Base-by-base conservation (phyloP, 1,140 invertebrate genomes). In the Gryllus bimaculatus region DNA sequence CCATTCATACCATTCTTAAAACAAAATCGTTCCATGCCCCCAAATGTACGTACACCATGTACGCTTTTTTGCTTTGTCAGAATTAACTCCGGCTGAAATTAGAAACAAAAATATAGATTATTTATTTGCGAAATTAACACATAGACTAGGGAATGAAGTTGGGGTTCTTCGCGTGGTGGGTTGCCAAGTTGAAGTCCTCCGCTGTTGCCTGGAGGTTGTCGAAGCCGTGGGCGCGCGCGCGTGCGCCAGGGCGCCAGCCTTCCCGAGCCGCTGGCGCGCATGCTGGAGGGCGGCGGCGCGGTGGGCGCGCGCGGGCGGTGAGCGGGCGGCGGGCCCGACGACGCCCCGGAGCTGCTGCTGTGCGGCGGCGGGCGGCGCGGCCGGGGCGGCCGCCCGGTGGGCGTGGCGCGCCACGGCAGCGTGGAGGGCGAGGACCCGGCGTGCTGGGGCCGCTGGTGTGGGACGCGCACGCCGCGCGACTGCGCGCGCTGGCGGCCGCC, bases 401-500 rank as follows among this genome's bases (percentile, higher is more conserved):
- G 26, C 48, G 54, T 77, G 5, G 47, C 76, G 12, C 49, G 77
- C 15, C 77, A 75, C 49, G 74, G 76, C 79, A 79, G 73, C 76
- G 54, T 77, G 73, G 77, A 78, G 79, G 80, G 82, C 8, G 90
- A 90, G 81, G 93, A 95, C 87, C 93, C 93, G 1, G 93, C n/a
- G 91, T 94, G n/a, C 88, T 95, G 47, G 93, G 93, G 0, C 94
- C 94, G 0, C 86, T 94, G 74, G 93, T 94, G 7, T 95, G 93
- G 93, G 91, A 94, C 84, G 84, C 20, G n/a, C 77, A 49, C 48
- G 77, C 49, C 21, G 77, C 49, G 1, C 74, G 74, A 7, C 74
- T 66, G 54, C 54, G 54, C 10, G 54, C 54, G 2, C 7, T 66
- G 10, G 54, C 54, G 54, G 10, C 26, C 2, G 54, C 54, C 2